Base-by-base conservation (phyloP, 2,888 invertebrate species). In the Metalampra italica region DNA sequence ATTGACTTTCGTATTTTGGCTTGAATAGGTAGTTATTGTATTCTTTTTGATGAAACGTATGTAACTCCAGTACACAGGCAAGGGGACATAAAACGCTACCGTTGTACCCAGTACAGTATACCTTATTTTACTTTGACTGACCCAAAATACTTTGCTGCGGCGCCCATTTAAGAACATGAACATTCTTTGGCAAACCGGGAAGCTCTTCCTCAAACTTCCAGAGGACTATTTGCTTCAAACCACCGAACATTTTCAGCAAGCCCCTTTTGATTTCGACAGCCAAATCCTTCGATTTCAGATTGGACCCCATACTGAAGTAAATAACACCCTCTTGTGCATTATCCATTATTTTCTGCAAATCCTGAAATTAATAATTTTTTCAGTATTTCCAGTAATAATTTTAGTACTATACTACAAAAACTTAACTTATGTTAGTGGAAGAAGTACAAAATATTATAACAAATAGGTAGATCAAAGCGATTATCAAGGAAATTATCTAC, bases 231-330 rank as follows among this genome's bases (percentile, higher is more conserved):
- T 90, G 84, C 38, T 82, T 79, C 14, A 90, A 54, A 41, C 56
- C 60, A 0, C 77, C 68, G 43, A 91, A 85, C 14, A 77, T 66
- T 13, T 72, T 59, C 1, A 89, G 38, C 1, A 90, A 62, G 0
- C 57, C 59, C 37, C 57, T 62, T 41, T 74, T 76, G 1, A 77
- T 48, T 36, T 69, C 56, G 1, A 67, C 65, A 0, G 86, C 76
- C 54, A 89, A 58, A 0, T 72, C 64, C 37, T 66, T 71, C 41
- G 80, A 78, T 29, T 74, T 66, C 42, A 86, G 56, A 36, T 76
- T 73, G 0, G 82, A 75, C 0, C 90, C 90, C 73, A 90, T 66
- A 52, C 87, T 90, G 55, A 90, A 89, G 61, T 78, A 85, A 29
- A 90, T 78, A 0, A 85, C 84, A 0, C 90, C 90, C 41, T 88